Conservation (phyloP, 2,797 vertebrate species). For the Aselliscus stoliczkanus region DNA sequence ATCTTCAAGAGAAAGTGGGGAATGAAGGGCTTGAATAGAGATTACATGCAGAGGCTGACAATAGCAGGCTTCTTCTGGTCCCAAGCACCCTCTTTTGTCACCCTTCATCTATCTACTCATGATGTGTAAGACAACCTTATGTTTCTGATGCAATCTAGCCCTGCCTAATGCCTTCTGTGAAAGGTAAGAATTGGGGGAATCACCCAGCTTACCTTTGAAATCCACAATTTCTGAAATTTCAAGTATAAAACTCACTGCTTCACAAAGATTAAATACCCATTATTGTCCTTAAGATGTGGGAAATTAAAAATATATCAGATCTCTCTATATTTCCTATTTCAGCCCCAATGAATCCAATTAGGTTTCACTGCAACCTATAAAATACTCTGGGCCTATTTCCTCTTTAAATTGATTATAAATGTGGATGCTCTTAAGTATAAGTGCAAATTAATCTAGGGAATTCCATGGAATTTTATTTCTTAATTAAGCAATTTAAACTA, state of each 20-base stretch:
- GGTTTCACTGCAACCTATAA: constrained; percentile 66
- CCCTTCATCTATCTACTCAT: not conserved
- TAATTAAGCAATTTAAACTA: constrained; percentile 73
- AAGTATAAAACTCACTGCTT: constrained; percentile 58
- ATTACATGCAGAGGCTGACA: not conserved
- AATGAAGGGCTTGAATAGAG: not conserved
- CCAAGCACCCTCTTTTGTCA: not conserved
- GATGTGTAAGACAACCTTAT: accelerated
- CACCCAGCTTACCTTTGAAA: constrained; percentile 1
- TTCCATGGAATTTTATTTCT: constrained; percentile 72
- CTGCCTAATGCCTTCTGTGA: not conserved
- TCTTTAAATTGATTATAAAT: constrained; percentile 75
- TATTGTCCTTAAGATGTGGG: constrained; percentile 56
- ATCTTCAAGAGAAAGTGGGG: not conserved
- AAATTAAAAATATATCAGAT: constrained; percentile 73
- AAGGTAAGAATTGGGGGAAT: not conserved
- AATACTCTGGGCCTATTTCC: constrained; percentile 67
- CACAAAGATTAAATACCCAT: constrained; percentile 67
- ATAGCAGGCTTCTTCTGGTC: not conserved
- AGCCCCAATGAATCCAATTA: constrained; percentile 72
- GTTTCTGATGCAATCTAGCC: not conserved
- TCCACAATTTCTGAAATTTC: constrained; percentile 40
- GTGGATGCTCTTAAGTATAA: constrained; percentile 72
- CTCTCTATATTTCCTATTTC: constrained; percentile 62
- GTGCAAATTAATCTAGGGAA: constrained; percentile 74